Base-by-base conservation (phyloP, 2,888 invertebrate species). In the Sarcophaga subvicina region DNA sequence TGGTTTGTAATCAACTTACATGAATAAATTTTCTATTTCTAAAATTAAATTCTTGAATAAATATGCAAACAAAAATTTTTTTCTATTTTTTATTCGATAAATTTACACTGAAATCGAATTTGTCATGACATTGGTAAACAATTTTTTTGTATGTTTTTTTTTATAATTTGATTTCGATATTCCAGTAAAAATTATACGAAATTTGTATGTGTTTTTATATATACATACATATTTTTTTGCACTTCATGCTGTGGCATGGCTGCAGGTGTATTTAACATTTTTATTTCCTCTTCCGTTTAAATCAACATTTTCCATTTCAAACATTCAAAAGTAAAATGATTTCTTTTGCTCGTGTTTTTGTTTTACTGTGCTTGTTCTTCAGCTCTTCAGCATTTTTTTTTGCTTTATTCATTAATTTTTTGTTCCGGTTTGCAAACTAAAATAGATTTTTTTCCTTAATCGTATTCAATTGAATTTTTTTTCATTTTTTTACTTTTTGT, bases 221-320 rank as follows among this genome's bases (percentile, higher is more conserved):
- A 5, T 27, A 25, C 3, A n/a, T n/a, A n/a, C n/a, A 22, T 27
- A 0, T 37, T 37, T 37, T 37, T 37, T 37, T 37, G 37, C 37
- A 8, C 2, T 3, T 1, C 12, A 54, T 54, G 14, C 17, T 54
- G 54, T 54, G 54, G 17, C 54, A 54, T 12, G 4, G 54, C 54
- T 54, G 54, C 17, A 54, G 49, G 54, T 54, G 54, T 54, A 17
- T 54, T 54, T 54, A 47, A 47, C 27, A 63, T 76, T 66, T 64
- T 37, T 20, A 64, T 20, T 47, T 76, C n/a, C 22, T n/a, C 5
- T 54, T 54, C 54, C 54, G 17, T 54, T 54, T 54, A 54, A 54
- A 54, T 14, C 54, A 54, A 14, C 54, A 54, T 54, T 54, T 54
- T 54, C 54, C 12, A 37, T 37, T 37, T 37, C 10, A 37, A 2